Evolutionary conservation across 2,113 vertebrate species (phyloP).

Genomic region (Nibea albiflora): DNA sequence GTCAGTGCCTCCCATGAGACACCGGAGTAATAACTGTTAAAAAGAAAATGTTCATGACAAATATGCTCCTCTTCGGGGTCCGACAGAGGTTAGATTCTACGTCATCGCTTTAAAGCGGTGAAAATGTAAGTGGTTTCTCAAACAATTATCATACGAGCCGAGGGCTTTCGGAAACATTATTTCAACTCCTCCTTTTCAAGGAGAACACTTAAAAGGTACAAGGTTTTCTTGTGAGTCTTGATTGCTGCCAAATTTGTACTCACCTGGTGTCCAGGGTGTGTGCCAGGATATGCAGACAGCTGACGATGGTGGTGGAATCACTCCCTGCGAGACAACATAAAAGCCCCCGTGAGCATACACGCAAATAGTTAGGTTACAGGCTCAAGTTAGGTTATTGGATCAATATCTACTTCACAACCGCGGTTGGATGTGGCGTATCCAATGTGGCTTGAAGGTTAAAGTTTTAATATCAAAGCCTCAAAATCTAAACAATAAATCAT

Average conservation of each 20-base stretch:
- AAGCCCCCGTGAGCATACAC: neutral
- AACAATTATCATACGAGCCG: neutral
- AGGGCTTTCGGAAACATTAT: neutral
- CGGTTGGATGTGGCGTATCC: neutral
- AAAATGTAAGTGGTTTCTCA: neutral
- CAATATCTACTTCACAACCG: slow-evolving; percentile 8
- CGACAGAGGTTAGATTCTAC: slow-evolving; percentile 10
- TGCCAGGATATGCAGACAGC: slow-evolving; percentile 97
- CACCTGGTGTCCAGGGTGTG: slow-evolving; percentile 97
- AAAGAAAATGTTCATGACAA: slow-evolving; percentile 34
- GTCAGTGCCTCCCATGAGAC: slow-evolving; percentile 50
- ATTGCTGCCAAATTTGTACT: slow-evolving; percentile 34
- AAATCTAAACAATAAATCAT: neutral
- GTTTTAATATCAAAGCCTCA: neutral
- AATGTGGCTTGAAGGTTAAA: neutral
- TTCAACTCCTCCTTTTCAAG: neutral
- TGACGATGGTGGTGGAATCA: slow-evolving; percentile 96
- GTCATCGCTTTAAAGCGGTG: neutral
- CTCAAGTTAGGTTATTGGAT: slow-evolving; percentile 1
- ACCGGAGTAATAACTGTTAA: slow-evolving; percentile 21
- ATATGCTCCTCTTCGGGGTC: slow-evolving; percentile 25
- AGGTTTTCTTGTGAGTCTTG: slow-evolving; percentile 3
- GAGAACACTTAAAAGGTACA: neutral
- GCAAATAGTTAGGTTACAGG: neutral
- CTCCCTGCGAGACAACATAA: slow-evolving; percentile 85